A percentile compares a stretch with the other conserved stretches of the same genome.
Evolutionary conservation across 2,797 vertebrate species (phyloP).

Genomic region (Anabas testudineus): DNA sequence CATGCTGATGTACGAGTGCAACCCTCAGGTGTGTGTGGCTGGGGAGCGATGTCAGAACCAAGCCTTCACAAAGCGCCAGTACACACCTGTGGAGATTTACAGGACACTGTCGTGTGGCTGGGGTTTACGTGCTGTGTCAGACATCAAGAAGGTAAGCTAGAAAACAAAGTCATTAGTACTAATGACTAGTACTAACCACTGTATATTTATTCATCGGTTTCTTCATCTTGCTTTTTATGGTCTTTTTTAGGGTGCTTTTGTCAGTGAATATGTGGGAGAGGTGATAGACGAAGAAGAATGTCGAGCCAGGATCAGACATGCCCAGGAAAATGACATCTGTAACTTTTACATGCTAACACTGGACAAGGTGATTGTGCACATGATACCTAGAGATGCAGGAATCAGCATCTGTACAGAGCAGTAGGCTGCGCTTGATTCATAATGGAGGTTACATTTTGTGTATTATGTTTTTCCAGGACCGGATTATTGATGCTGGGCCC

Average conservation of each 20-base stretch:
- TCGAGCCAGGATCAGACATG: conserved; percentile 92
- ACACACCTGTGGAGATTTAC: conserved; percentile 94
- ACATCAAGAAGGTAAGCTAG: conserved; percentile 93
- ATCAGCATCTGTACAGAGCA: no score
- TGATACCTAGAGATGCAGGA: not conserved
- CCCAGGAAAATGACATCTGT: conserved; percentile 96
- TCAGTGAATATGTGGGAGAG: conserved; percentile 98
- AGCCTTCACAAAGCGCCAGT: conserved; percentile 95
- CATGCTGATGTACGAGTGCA: conserved; percentile 98
- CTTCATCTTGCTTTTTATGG: not conserved
- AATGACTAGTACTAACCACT: no score
- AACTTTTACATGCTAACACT: conserved; percentile 99
- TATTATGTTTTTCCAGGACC: conserved; percentile 84
- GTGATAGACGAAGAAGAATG: conserved; percentile 98
- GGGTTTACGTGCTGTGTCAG: conserved; percentile 90
- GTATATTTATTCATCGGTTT: not conserved
- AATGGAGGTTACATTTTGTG: no score
- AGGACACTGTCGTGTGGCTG: conserved; percentile 93
- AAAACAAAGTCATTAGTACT: no score
- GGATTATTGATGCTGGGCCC: conserved; percentile 98
- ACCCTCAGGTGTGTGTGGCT: conserved; percentile 93
- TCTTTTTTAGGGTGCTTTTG: conserved; percentile 91
- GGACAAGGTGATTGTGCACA: conserved; percentile 89
- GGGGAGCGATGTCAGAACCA: conserved; percentile 96
- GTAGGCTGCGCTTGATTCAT: not conserved